These are phyloP conservation scores for Trichosurus vulpecula DNA, from an alignment of 2,797 vertebrate species.

Conservation along the genomic window DNA sequence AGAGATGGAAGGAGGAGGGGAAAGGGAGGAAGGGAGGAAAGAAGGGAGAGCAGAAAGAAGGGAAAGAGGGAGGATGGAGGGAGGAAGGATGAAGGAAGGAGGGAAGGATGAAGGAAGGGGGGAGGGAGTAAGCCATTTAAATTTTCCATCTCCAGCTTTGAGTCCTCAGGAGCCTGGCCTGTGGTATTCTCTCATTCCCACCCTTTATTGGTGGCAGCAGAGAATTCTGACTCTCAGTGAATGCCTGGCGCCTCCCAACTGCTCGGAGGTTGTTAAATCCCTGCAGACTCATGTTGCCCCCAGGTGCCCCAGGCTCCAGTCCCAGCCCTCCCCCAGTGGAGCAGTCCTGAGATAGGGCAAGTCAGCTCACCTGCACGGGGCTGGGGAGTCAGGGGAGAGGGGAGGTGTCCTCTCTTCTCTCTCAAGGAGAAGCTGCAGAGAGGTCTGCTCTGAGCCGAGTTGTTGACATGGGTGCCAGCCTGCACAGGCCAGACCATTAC, in stretches of 20 bases:
- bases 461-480: background rate
- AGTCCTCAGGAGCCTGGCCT: no score
- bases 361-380: background rate
- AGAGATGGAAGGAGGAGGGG: no score
- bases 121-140: no score
- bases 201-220: no score
- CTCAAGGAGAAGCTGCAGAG: background rate
- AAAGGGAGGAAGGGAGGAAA: no score
- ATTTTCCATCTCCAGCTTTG: background rate
- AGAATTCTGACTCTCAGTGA: background rate
- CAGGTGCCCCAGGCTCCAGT: background rate
- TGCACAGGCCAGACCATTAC: background rate
- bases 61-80: rapidly evolving
- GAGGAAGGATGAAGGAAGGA: no score
- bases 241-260: background rate
- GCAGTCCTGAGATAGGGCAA: no score
- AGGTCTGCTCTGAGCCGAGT: background rate
- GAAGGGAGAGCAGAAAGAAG: no score
- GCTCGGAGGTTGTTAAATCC: background rate
- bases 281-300: no score
- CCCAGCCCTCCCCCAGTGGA: background rate
- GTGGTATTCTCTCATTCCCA: background rate
- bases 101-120: no score
- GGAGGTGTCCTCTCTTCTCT: no score
- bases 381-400: rapidly evolving